Evolutionary conservation across 2,888 invertebrate genomes (phyloP).

Genomic region (Acanthosoma haemorrhoidale): DNA sequence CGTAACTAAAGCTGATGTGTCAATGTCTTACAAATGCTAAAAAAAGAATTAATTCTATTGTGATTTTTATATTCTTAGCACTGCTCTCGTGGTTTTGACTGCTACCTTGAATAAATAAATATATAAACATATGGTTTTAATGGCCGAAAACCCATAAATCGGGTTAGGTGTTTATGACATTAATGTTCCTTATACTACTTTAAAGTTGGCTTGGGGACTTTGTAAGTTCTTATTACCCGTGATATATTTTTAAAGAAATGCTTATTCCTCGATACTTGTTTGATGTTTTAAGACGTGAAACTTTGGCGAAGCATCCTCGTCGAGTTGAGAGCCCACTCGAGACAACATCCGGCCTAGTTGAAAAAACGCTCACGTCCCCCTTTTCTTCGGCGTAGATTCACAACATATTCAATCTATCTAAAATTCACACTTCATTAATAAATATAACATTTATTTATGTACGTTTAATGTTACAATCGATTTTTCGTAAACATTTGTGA

Average conservation of each 20-base stretch:
- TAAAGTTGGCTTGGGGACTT: neutral
- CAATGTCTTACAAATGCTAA: too few species aligned
- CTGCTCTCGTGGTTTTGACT: too few species aligned
- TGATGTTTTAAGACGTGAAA: slow-evolving; percentile 7
- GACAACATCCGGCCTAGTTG: neutral
- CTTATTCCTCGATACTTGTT: neutral
- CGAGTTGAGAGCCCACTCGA: slow-evolving; percentile 1
- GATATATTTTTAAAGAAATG: neutral
- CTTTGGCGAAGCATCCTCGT: neutral
- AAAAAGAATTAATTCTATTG: too few species aligned
- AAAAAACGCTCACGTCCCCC: neutral
- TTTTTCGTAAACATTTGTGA: neutral
- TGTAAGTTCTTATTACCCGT: neutral
- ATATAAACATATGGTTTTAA: too few species aligned
- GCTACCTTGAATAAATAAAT: too few species aligned
- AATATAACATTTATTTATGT: neutral
- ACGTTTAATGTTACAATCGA: neutral
- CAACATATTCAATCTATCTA: neutral
- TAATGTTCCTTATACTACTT: neutral
- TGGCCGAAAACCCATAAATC: too few species aligned
- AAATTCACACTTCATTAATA: neutral
- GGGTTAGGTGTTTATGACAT: neutral
- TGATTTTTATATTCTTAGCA: too few species aligned
- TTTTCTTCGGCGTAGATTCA: too few species aligned
- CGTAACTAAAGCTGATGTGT: too few species aligned